These are phyloP conservation scores for Chaetogeoica ovagalla DNA, from an alignment of 2,888 invertebrate genomes.

Conservation along the genomic window DNA sequence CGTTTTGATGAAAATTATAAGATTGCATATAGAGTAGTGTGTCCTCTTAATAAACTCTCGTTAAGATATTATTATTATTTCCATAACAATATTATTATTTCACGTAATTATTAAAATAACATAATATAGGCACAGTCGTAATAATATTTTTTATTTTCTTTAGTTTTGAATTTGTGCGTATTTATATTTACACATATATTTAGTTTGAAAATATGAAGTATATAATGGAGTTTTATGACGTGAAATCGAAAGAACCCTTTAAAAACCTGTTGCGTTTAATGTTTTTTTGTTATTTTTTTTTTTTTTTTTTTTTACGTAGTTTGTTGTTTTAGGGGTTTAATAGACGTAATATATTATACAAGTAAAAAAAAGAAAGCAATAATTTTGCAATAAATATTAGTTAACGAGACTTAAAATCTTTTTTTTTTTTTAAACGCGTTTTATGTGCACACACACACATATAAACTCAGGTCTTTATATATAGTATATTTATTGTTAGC, in stretches of 20 bases:
- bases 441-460: background rate
- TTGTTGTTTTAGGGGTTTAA: constrained; percentile 24
- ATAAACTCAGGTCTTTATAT: background rate
- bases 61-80: too few species aligned
- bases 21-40: too few species aligned
- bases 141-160: too few species aligned
- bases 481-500: too few species aligned
- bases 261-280: constrained; percentile 36
- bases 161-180: background rate
- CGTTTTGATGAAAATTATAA: too few species aligned
- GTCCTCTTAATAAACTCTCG: too few species aligned
- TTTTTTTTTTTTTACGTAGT: background rate
- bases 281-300: too few species aligned
- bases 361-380: constrained; percentile 13
- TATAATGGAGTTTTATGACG: background rate
- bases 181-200: background rate
- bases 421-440: constrained; percentile 18
- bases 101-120: too few species aligned
- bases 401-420: constrained; percentile 25
- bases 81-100: too few species aligned
- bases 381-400: constrained; percentile 35
- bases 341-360: constrained; percentile 10
- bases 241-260: constrained; percentile 27
- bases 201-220: constrained; percentile 8
- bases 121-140: too few species aligned